These are phyloP conservation scores for Yoshiicerus persimilis DNA, from an alignment of 1,140 invertebrate species.

Conservation along the genomic window DNA sequence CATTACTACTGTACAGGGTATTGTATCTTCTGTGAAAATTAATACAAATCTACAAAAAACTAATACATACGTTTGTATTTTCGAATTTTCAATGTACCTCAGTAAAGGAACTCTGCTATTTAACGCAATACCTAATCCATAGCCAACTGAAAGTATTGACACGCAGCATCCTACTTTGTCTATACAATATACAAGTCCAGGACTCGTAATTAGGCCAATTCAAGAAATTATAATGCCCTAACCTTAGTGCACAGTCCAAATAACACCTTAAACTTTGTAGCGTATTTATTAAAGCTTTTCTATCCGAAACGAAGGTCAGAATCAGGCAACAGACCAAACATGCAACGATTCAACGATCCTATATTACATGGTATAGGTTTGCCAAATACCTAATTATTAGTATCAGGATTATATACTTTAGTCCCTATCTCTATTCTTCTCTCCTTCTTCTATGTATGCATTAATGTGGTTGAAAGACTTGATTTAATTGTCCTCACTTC, in stretches of 20 bases:
- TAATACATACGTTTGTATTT: background rate
- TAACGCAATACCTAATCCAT: background rate
- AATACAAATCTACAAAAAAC: background rate
- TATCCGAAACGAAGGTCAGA: conserved; percentile 9
- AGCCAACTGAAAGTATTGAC: background rate
- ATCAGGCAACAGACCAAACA: background rate
- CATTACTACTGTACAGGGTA: background rate
- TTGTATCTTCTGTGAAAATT: background rate
- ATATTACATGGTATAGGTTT: background rate
- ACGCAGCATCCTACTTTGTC: background rate
- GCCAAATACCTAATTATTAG: conserved; percentile 8
- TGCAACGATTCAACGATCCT: background rate
- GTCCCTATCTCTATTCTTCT: background rate
- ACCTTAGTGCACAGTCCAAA: background rate
- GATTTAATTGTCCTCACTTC: background rate
- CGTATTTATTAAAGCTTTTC: background rate
- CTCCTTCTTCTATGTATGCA: background rate
- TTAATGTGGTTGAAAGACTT: background rate
- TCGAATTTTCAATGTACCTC: no score
- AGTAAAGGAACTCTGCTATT: background rate
- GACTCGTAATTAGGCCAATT: conserved; percentile 12
- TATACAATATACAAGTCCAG: background rate
- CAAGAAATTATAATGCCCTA: conserved; percentile 16
- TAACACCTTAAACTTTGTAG: background rate
- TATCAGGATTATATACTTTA: background rate